Evolutionary conservation across 2,113 vertebrate genomes (phyloP), one percentile per base, ranked within the genome.

Genomic region (Bolborhynchus lineola): DNA sequence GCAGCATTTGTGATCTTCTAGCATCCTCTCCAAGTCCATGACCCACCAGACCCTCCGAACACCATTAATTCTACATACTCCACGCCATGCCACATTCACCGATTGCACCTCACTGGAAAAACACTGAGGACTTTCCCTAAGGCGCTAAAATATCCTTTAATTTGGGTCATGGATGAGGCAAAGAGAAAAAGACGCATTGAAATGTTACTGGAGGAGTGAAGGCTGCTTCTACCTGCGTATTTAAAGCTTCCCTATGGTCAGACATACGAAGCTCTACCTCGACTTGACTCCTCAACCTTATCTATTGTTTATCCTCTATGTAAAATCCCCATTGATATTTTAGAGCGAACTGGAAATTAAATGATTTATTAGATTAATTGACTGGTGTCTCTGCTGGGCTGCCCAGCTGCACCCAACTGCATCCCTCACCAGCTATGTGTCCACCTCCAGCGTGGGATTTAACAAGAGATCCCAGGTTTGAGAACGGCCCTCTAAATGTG

Each of bases 11-110:
- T n/a, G n/a, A 39, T 24, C 15, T 26, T 21, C 64, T 33, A 3
- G 16, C 18, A 29, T 1, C 49, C 49, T 44, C 77, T 24, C 31
- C 62, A 14, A 2, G 2, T 47, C 57, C 35, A 19, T 8, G 7
- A 37, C 47, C 47, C 42, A 31, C 3, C 31, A 11, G 20, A 46
- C 13, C 33, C 37, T 67, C 31, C 2, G 0, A 44, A 31, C 4
- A 2, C 11, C 7, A 0, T 19, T 17, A 62, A 29, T 39, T 29
- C 69, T 26, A n/a, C 10, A 5, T 7, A 12, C 28, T 9, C 4
- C 2, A 37, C 1, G 10, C 1, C 5, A 67, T 13, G 15, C 11
- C 50, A 23, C 14, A 2, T 3, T 44, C 49, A 33, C 9, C 2
- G 1, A 42, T 20, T 17, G 6, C 12, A 33, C 11, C 21, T 12